Conservation (phyloP, 2,113 vertebrate species). For the Notarius quadriscutis region DNA sequence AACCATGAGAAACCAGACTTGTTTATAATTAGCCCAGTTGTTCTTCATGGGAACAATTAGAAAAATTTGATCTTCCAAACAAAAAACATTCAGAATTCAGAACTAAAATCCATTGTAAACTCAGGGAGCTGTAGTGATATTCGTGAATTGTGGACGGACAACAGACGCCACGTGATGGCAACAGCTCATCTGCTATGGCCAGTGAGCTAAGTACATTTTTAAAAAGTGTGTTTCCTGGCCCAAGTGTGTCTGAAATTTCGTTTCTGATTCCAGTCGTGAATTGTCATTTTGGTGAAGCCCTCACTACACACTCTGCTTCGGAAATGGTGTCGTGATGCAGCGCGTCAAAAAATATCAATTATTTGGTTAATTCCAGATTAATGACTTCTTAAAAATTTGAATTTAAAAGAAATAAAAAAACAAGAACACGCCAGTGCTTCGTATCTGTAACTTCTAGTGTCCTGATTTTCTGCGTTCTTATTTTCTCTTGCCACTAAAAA, state of each 20-base stretch:
- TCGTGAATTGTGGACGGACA: too few relatives aligned
- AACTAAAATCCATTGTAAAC: too few relatives aligned
- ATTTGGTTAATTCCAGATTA: not conserved
- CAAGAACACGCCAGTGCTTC: not conserved
- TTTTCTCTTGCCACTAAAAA: not conserved
- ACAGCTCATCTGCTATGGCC: too few relatives aligned
- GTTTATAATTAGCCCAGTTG: too few relatives aligned
- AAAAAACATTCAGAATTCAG: too few relatives aligned
- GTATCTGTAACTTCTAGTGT: not conserved
- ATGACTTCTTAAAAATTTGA: not conserved
- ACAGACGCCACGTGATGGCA: too few relatives aligned
- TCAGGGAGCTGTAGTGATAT: too few relatives aligned
- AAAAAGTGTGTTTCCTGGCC: not conserved
- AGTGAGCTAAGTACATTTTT: too few relatives aligned
- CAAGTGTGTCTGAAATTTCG: not conserved
- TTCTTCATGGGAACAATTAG: too few relatives aligned
- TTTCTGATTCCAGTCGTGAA: not conserved
- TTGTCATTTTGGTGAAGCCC: not conserved
- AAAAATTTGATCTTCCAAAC: too few relatives aligned
- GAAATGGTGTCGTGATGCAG: not conserved
- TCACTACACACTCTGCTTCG: not conserved
- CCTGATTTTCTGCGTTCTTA: not conserved
- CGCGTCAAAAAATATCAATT: too few relatives aligned
- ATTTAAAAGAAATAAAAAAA: not conserved
- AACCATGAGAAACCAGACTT: too few relatives aligned